Evolutionary conservation across 2,113 vertebrate species (phyloP), one percentile per base, ranked within the genome.

Genomic region (Oceanites oceanicus): DNA sequence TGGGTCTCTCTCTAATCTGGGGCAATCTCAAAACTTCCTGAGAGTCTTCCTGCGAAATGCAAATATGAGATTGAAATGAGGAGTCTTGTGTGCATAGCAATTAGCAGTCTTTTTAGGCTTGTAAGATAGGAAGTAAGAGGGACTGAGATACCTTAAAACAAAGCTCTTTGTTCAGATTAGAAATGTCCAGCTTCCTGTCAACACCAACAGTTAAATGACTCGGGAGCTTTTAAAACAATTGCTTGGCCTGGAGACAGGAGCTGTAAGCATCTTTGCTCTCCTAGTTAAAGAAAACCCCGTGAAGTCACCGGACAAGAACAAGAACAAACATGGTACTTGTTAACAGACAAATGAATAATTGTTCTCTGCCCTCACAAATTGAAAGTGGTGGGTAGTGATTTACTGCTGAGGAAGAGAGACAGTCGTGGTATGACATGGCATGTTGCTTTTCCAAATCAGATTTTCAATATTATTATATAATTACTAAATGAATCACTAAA

Each of bases 181-280:
- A 85, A 84, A 75, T 16, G 19, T 63, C 68, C 77, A 15, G 27
- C 44, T 85, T 88, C 79, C 76, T 93, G 40, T 71, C 49, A 71
- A 59, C 70, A 80, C 13, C 61, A 81, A 32, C 77, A 66, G 59
- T 23, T 49, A 72, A 83, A 82, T 30, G 21, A 65, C 62, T 81
- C 6, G 4, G 25, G 22, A 78, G 36, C 16, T 56, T 88, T 96
- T 92, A 68, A 83, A 90, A 87, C 79, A 96, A 59, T 58, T 74
- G 58, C 38, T 97, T 86, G 95, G 94, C 34, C 76, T 58, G 18
- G 40, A 90, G 61, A 65, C 84, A 79, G 88, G 86, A 82, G 49
- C 66, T 59, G 59, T 87, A 44, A 73, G 40, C 67, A 27, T 89
- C 79, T 95, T 71, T 77, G 67, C 56, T 90, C 25, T 88, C 53